Percentiles rank a stretch among this genome's conserved stretches.
These are phyloP conservation scores for Amphipyra berbera DNA, from an alignment of 2,888 invertebrate genomes.

Conservation along the genomic window DNA sequence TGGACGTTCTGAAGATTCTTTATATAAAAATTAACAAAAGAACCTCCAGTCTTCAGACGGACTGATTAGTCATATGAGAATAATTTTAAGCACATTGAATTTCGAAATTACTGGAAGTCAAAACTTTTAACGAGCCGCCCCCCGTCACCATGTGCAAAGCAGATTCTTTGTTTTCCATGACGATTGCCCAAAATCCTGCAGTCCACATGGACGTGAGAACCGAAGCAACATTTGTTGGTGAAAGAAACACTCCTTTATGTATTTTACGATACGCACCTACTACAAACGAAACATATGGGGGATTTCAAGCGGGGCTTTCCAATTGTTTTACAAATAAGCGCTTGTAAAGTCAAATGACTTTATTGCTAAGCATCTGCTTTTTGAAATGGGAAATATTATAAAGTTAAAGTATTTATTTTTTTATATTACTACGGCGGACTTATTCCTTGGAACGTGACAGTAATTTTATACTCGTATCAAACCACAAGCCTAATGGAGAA, in stretches of 20 bases:
- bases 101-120: conserved; percentile 78
- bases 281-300: conserved; percentile 56
- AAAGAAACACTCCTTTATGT: conserved; percentile 73
- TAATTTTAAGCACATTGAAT: conserved; percentile 46
- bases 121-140: conserved; percentile 76
- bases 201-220: conserved; percentile 86
- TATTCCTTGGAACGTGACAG: not conserved
- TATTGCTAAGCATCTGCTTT: conserved; percentile 67
- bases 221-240: conserved; percentile 72
- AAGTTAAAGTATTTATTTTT: conserved; percentile 5
- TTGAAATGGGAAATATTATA: conserved; percentile 44
- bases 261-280: conserved; percentile 66
- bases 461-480: not conserved
- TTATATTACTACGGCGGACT: not conserved
- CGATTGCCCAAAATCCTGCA: conserved; percentile 84
- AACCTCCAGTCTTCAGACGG: conserved; percentile 18
- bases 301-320: conserved; percentile 50
- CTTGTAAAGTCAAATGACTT: conserved; percentile 66
- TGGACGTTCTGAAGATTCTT: conserved; percentile 7
- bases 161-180: conserved; percentile 74
- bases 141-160: conserved; percentile 81
- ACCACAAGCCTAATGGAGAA: not conserved
- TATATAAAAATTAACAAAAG: conserved; percentile 23
- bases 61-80: conserved; percentile 48
- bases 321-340: conserved; percentile 69